Conservation (phyloP, 2,888 invertebrate species). For the Oscheius sp. region DNA sequence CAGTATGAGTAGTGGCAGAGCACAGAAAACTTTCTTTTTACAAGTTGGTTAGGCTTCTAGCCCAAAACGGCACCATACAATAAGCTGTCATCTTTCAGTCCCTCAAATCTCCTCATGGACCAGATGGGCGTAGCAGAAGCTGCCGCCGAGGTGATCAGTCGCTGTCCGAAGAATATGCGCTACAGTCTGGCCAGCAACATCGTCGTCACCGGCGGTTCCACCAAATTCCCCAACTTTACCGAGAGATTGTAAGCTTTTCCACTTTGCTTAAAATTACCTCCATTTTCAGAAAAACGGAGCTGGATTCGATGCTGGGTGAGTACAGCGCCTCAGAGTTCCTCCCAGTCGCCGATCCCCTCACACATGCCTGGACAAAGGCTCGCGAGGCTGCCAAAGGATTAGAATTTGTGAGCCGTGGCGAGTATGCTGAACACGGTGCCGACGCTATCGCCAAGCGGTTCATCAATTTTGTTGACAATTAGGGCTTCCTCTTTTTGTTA, state of each 20-base stretch:
- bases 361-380: constrained; percentile 61
- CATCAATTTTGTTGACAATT: constrained; percentile 14
- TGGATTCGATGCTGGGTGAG: constrained; percentile 43
- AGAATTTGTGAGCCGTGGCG: constrained; percentile 53
- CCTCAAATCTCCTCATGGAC: constrained; percentile 91
- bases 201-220: constrained; percentile 85
- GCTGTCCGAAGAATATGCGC: constrained; percentile 77
- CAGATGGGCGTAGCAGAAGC: constrained; percentile 84
- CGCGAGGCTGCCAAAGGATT: constrained; percentile 27
- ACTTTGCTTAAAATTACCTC: not conserved
- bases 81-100: constrained; percentile 76
- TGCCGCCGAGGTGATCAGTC: constrained; percentile 52
- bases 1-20: too few relatives aligned
- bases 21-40: not conserved
- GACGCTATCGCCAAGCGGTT: constrained; percentile 42
- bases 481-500: not conserved
- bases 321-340: constrained; percentile 40
- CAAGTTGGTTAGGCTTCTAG: not conserved
- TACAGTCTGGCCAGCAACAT: constrained; percentile 84
- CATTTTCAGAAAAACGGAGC: constrained; percentile 41
- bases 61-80: too few relatives aligned
- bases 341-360: constrained; percentile 48
- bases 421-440: constrained; percentile 61
- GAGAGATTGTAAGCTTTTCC: constrained; percentile 78
- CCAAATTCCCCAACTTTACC: constrained; percentile 86